Percentiles rank a stretch among this genome's conserved stretches.
phyloP scores from a whole-genome alignment of 2,797 vertebrate genomes.

The Aulostomus chinensis region DNA sequence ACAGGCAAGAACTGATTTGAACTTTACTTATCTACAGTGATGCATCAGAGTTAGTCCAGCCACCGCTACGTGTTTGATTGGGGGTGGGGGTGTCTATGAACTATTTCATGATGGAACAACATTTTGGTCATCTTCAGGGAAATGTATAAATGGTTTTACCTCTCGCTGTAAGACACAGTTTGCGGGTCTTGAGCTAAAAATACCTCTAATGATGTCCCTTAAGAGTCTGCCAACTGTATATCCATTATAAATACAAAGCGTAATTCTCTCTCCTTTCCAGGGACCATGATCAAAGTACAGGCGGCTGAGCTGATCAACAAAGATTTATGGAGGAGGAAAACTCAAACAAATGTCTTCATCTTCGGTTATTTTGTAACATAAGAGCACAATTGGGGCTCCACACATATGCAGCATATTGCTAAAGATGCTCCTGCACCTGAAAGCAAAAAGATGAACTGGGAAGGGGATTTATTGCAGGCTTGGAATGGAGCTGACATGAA shows the following conservation, averaged over 20 bases:
- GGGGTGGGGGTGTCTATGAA: too few relatives aligned
- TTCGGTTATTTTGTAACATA: not conserved
- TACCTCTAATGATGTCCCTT: constrained; percentile 53
- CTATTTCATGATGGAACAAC: too few relatives aligned
- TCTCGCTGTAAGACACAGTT: constrained; percentile 30
- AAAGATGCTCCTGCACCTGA: too few relatives aligned
- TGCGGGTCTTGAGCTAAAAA: constrained; percentile 44
- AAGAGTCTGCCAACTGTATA: constrained; percentile 43
- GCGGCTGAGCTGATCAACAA: constrained; percentile 21
- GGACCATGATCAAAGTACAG: constrained; percentile 34
- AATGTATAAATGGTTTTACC: constrained; percentile 22
- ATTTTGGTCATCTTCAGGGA: constrained; percentile 28
- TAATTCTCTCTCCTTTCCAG: constrained; percentile 24
- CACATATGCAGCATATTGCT: not conserved
- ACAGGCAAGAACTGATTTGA: too few relatives aligned
- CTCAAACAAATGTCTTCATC: not conserved
- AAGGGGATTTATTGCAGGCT: not conserved
- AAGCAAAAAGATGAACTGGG: not conserved
- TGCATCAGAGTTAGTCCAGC: too few relatives aligned
- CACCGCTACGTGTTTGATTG: too few relatives aligned
- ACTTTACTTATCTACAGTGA: too few relatives aligned
- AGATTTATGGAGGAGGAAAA: constrained; percentile 5
- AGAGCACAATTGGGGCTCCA: not conserved
- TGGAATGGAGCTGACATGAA: too few relatives aligned
- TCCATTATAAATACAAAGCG: constrained; percentile 44